phyloP scores from a whole-genome alignment of 2,797 vertebrate genomes.

The Darevskia mixta region DNA sequence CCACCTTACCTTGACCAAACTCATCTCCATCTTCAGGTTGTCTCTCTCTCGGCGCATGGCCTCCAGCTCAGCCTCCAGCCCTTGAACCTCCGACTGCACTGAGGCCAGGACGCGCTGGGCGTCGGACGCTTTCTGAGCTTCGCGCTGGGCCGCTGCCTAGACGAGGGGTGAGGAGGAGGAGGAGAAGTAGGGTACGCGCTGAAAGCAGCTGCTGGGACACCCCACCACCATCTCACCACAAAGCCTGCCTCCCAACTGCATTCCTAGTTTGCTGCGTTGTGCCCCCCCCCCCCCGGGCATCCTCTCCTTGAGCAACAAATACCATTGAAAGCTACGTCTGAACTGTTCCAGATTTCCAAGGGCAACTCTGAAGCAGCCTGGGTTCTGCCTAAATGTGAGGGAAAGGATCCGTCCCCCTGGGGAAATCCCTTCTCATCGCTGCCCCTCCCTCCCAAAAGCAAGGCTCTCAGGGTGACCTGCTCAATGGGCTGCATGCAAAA shows the following conservation, averaged over 20 bases:
- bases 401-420: neutral
- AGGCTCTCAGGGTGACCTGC: neutral
- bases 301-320: neutral
- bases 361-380: neutral
- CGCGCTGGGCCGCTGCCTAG: slow-evolving; percentile 69
- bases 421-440: neutral
- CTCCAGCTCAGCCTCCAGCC: slow-evolving; percentile 74
- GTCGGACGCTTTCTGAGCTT: slow-evolving; percentile 70
- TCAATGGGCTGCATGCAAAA: neutral
- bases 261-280: no score
- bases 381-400: neutral
- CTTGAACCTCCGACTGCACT: slow-evolving; percentile 69
- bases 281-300: rapidly evolving
- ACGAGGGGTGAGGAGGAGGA: neutral
- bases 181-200: no score
- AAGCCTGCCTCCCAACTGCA: no score
- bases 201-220: no score
- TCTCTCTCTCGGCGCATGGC: slow-evolving; percentile 75
- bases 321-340: neutral
- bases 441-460: neutral
- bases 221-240: no score
- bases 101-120: slow-evolving; percentile 66
- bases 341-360: neutral
- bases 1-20: slow-evolving; percentile 52
- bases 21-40: slow-evolving; percentile 76